Evolutionary conservation across 2,797 vertebrate species (phyloP), one percentile per base, ranked within the genome.

Genomic region (Moxostoma hubbsi): DNA sequence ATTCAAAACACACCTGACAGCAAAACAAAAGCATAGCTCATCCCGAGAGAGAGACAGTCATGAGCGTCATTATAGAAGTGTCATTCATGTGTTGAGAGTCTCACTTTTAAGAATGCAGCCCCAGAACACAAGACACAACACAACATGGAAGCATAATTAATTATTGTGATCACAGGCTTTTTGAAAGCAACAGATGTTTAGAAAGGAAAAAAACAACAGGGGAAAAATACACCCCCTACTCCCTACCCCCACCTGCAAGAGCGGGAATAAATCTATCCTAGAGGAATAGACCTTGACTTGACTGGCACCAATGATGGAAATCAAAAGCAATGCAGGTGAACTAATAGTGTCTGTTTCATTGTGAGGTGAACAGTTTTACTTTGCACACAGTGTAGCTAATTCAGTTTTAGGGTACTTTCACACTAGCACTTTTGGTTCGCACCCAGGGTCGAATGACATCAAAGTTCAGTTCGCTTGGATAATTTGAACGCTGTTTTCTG

Each of bases 181-280:
- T 65, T 24, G 12, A 36, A 74, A 24, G 45, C 64, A 80, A 81
- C 83, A 82, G 89, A 92, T 91, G 88, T 90, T 73, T 86, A 78
- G 67, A 79, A 87, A 86, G 85, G 79, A 2, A 74, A 82, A 53
- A 72, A 64, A 83, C 68, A 81, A 73, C 51, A 53, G 69, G 68
- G 7, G 4, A 76, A 71, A 68, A 64, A 64, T 61, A 58, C 58
- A 55, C 49, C 85, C 4, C 4, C 36, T 36, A 36, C 36, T 36
- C 36, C 18, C 18, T 2, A 24, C 18, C 18, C 36, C 36, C 36
- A 36, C 36, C 36, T 36, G 36, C 36, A 36, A 36, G 36, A 4
- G 36, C 36, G 36, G 36, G 36, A 36, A 36, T 36, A 36, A 4
- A 36, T 36, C 36, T 36, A 36, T 36, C 36, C 36, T 36, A 36